phyloP scores from a whole-genome alignment of 2,888 invertebrate species.

The Cryptophagus acutangulus region DNA sequence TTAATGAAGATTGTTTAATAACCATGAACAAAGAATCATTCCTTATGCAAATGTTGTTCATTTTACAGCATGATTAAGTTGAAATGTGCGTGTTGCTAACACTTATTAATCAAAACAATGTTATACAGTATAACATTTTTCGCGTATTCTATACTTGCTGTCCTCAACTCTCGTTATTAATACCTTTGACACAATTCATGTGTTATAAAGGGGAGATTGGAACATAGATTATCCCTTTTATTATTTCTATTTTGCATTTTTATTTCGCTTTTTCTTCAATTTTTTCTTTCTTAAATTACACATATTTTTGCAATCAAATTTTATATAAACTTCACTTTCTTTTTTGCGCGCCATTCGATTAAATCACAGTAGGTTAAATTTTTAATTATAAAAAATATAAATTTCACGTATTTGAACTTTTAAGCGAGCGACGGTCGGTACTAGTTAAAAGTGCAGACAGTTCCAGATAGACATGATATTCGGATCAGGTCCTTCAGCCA shows the following conservation, averaged over 20 bases:
- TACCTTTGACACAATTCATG: constrained; percentile 43
- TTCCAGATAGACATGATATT: constrained; percentile 25
- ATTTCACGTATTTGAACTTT: constrained; percentile 6
- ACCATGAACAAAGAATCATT: constrained; percentile 42
- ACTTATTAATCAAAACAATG: constrained; percentile 45
- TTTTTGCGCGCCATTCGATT: too few species aligned
- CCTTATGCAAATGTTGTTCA: constrained; percentile 44
- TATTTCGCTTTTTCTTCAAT: constrained; percentile 35
- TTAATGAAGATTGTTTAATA: constrained; percentile 35
- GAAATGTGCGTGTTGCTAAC: constrained; percentile 47
- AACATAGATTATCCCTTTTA: constrained; percentile 38
- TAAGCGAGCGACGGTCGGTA: constrained; percentile 17
- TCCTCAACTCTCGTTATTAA: constrained; percentile 30
- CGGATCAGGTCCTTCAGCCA: constrained; percentile 33
- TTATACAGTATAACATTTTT: constrained; percentile 24
- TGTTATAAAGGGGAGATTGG: constrained; percentile 40
- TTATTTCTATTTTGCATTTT: constrained; percentile 44
- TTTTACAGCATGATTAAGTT: constrained; percentile 45
- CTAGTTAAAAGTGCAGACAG: constrained; percentile 23
- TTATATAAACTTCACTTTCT: too few species aligned
- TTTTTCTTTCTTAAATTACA: constrained; percentile 5
- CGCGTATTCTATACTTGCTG: constrained; percentile 23
- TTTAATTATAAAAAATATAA: not conserved
- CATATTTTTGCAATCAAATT: too few species aligned
- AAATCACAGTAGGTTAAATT: not conserved